Evolutionary conservation across 1,140 invertebrate genomes (phyloP).

Genomic region (Megalonaias nervosa): DNA sequence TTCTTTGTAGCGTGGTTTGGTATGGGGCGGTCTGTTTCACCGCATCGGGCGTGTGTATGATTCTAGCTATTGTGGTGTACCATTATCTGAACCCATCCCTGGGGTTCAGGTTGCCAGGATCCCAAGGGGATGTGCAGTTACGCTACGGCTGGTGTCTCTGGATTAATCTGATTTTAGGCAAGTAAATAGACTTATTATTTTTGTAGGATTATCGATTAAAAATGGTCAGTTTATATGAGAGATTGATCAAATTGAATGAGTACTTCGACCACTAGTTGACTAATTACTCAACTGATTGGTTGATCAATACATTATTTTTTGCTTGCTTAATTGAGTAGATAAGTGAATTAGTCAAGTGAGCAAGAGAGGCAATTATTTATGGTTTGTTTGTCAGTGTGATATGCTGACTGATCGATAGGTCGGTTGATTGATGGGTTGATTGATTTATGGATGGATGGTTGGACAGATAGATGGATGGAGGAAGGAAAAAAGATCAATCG

Average conservation of each 20-base stretch:
- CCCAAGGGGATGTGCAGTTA: conserved; percentile 27
- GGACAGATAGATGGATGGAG: no score
- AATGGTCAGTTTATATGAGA: background rate
- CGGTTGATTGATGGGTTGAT: no score
- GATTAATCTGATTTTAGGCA: conserved; percentile 37
- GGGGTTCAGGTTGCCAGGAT: conserved; percentile 31
- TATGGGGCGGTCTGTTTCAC: conserved; percentile 33
- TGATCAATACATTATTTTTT: no score
- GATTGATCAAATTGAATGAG: background rate
- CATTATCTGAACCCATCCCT: conserved; percentile 26
- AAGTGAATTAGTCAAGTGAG: no score
- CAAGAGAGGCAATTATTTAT: no score
- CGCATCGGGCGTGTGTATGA: conserved; percentile 36
- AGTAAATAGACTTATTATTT: background rate
- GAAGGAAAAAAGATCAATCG: no score
- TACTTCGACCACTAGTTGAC: background rate
- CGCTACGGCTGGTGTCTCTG: conserved; percentile 51
- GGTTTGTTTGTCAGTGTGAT: no score
- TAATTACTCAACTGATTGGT: background rate
- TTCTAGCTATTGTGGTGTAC: conserved; percentile 29
- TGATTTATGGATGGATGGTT: no score
- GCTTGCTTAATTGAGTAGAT: no score
- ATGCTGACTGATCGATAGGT: no score
- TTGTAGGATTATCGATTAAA: no score
- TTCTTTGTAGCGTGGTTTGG: conserved; percentile 38